Conservation (phyloP, 1,140 invertebrate species). For the Dendrolimus punctatus region DNA sequence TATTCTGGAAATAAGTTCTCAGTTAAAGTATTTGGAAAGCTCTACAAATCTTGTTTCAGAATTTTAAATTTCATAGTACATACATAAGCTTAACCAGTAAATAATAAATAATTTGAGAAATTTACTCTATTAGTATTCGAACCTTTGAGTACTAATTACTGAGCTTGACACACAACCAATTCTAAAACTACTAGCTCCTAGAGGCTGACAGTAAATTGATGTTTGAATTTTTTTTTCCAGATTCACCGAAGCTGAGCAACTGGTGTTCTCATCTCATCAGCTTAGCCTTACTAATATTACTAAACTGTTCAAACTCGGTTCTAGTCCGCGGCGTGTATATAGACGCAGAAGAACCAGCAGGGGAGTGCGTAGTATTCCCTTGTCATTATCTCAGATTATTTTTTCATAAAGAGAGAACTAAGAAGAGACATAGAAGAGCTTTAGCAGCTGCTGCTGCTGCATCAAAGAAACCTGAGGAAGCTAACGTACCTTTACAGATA, state of each 20-base stretch:
- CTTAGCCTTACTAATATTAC: slow-evolving; percentile 80
- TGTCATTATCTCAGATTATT: slow-evolving; percentile 85
- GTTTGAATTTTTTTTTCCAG: slow-evolving; percentile 40
- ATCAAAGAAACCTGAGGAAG: slow-evolving; percentile 42
- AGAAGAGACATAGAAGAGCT: slow-evolving; percentile 69
- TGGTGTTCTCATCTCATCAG: slow-evolving; percentile 84
- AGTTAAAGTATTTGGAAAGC: too few species aligned
- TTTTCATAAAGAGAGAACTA: slow-evolving; percentile 77
- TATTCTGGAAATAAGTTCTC: too few species aligned
- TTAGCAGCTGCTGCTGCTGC: slow-evolving; percentile 32
- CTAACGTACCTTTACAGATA: slow-evolving; percentile 47
- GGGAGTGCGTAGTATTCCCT: slow-evolving; percentile 85
- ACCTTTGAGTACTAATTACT: too few species aligned
- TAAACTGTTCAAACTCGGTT: slow-evolving; percentile 89
- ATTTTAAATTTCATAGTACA: too few species aligned
- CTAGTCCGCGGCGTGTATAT: slow-evolving; percentile 88
- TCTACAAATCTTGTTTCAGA: too few species aligned
- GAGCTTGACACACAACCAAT: too few species aligned
- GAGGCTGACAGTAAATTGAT: not conserved
- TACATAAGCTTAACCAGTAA: too few species aligned
- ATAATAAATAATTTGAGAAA: too few species aligned
- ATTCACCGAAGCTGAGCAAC: slow-evolving; percentile 80
- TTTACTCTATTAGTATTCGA: too few species aligned
- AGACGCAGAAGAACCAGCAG: slow-evolving; percentile 85
- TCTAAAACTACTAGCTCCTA: not conserved